phyloP scores from a whole-genome alignment of 2,113 vertebrate species.

The Trematomus loennbergii region DNA sequence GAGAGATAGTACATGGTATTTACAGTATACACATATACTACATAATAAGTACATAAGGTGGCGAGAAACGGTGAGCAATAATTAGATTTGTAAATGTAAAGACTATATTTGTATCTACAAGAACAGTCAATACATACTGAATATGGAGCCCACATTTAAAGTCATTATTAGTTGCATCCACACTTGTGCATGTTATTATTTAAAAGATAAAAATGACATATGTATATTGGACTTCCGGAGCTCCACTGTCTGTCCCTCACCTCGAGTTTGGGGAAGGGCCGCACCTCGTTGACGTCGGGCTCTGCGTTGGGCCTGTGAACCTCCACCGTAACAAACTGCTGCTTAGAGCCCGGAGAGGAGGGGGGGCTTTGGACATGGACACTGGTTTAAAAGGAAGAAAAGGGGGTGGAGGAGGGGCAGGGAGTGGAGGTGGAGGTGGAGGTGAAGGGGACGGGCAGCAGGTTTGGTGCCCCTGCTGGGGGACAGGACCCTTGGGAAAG shows the following conservation, averaged over 20 bases:
- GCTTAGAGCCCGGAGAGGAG: slow-evolving; percentile 78
- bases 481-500: slow-evolving; percentile 95
- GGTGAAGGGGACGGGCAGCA: slow-evolving; percentile 23
- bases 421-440: slow-evolving; percentile 67
- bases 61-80: too few species aligned
- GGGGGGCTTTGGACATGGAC: slow-evolving; percentile 72
- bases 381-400: slow-evolving; percentile 50
- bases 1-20: too few species aligned
- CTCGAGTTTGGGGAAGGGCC: slow-evolving; percentile 93
- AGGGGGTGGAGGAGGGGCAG: slow-evolving; percentile 58
- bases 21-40: too few species aligned
- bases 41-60: too few species aligned
- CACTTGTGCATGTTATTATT: not conserved
- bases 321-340: slow-evolving; percentile 96
- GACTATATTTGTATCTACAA: not conserved
- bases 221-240: too few species aligned
- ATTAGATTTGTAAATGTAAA: too few species aligned
- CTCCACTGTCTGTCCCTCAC: slow-evolving; percentile 73
- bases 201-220: too few species aligned
- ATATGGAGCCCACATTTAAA: not conserved
- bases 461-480: slow-evolving; percentile 82
- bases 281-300: slow-evolving; percentile 95
- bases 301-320: slow-evolving; percentile 95
- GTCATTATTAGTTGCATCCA: not conserved
- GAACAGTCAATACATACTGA: not conserved